Conservation (phyloP, 1,140 invertebrate genomes). For the Meteorus sp. region DNA sequence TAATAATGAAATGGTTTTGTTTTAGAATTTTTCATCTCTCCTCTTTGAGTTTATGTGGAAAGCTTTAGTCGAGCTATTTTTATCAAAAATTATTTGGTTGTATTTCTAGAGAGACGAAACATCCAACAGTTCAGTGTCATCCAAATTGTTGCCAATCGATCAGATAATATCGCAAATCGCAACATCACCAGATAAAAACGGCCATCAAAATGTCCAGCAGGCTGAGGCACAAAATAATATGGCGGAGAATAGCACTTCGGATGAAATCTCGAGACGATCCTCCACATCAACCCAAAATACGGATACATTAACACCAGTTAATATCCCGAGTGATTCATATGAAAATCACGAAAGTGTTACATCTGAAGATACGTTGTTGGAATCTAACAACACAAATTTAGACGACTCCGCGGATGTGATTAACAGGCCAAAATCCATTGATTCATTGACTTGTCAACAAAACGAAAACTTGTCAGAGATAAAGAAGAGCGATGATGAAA, state of each 20-base stretch:
- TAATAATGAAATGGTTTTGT: no score
- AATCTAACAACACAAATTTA: constrained; percentile 17
- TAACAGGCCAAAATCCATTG: background rate
- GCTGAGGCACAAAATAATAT: constrained; percentile 33
- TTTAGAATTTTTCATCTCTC: no score
- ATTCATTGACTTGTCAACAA: constrained; percentile 15
- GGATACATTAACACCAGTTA: constrained; percentile 51
- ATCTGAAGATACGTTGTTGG: constrained; percentile 31
- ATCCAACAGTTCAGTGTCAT: constrained; percentile 52
- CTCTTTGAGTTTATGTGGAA: no score
- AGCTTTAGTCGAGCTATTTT: no score
- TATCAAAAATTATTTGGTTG: no score
- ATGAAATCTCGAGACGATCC: constrained; percentile 51
- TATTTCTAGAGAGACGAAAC: constrained; percentile 60
- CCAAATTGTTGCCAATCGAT: constrained; percentile 54
- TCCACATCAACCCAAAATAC: constrained; percentile 57
- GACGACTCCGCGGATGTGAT: constrained; percentile 4
- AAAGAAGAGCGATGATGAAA: constrained; percentile 4
- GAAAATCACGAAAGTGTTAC: constrained; percentile 44
- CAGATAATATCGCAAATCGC: constrained; percentile 56
- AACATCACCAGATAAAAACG: constrained; percentile 36
- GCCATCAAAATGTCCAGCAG: constrained; percentile 29
- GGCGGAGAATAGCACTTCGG: constrained; percentile 39
- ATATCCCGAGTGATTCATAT: constrained; percentile 44
- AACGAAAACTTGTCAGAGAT: background rate